Evolutionary conservation across 2,888 invertebrate species (phyloP).

Genomic region (Halictus quadricinctus): DNA sequence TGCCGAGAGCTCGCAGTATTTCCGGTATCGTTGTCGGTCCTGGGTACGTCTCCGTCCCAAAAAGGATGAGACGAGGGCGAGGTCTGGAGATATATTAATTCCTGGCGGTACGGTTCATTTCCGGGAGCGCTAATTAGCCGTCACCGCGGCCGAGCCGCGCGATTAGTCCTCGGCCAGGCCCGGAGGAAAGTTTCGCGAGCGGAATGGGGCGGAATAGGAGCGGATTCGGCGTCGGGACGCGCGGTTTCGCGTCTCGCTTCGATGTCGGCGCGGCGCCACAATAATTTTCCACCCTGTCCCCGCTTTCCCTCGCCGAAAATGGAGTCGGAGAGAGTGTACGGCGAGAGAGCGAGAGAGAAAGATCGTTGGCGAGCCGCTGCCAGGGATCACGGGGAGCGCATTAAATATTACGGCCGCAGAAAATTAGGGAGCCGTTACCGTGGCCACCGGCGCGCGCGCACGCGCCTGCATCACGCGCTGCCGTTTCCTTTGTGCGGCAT

Average conservation of each 20-base stretch:
- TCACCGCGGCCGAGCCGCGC: slow-evolving; percentile 51
- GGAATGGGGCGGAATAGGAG: slow-evolving; percentile 1
- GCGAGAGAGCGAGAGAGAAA: neutral
- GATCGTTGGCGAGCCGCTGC: slow-evolving; percentile 25
- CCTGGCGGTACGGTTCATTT: slow-evolving; percentile 67
- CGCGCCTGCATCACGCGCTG: neutral
- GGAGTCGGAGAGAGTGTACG: slow-evolving; percentile 31
- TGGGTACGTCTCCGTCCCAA: neutral
- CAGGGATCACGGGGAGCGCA: slow-evolving; percentile 40
- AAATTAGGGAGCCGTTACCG: slow-evolving; percentile 63
- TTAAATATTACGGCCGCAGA: slow-evolving; percentile 61
- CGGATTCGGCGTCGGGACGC: slow-evolving; percentile 3
- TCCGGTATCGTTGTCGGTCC: neutral
- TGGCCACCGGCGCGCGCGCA: neutral
- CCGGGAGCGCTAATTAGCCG: slow-evolving; percentile 71
- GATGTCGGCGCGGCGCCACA: slow-evolving; percentile 68
- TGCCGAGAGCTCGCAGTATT: neutral
- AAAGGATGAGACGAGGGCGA: neutral
- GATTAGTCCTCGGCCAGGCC: slow-evolving; percentile 46
- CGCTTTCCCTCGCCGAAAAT: slow-evolving; percentile 52
- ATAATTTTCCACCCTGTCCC: slow-evolving; percentile 63
- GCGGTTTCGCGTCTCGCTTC: slow-evolving; percentile 35
- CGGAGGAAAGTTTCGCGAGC: slow-evolving; percentile 38
- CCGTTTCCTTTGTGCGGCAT: neutral
- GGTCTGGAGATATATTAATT: slow-evolving; percentile 60